Conservation (phyloP, 2,797 vertebrate species). For the Mormyrus proboscirostris region DNA sequence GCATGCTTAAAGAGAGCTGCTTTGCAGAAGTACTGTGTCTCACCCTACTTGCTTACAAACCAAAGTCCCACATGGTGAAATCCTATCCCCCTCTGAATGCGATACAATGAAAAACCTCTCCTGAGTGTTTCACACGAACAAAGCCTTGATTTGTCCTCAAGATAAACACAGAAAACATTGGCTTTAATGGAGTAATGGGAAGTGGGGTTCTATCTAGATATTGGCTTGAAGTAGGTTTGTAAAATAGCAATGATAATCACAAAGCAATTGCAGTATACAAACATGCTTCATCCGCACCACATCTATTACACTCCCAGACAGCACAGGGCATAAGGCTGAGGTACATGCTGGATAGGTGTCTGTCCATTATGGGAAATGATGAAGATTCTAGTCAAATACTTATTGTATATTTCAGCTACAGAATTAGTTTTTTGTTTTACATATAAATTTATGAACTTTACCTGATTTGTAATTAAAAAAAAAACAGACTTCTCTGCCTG, state of each 20-base stretch:
- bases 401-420: neutral
- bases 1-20: neutral
- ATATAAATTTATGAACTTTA: neutral
- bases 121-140: neutral
- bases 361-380: neutral
- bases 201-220: neutral
- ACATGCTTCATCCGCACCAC: neutral
- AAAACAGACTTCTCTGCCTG: neutral
- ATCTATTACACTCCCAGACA: neutral
- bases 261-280: neutral
- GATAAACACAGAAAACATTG: constrained; percentile 8
- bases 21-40: neutral
- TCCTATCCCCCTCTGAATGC: neutral
- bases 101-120: neutral
- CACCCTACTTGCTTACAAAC: neutral
- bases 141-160: neutral
- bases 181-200: neutral
- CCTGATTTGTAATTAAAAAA: neutral
- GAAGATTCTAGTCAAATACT: neutral
- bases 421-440: neutral
- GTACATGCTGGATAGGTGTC: neutral
- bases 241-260: neutral
- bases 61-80: neutral
- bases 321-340: neutral
- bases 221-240: neutral